Conservation (phyloP, 2,888 invertebrate genomes). For the Agrilus cyanescens region DNA sequence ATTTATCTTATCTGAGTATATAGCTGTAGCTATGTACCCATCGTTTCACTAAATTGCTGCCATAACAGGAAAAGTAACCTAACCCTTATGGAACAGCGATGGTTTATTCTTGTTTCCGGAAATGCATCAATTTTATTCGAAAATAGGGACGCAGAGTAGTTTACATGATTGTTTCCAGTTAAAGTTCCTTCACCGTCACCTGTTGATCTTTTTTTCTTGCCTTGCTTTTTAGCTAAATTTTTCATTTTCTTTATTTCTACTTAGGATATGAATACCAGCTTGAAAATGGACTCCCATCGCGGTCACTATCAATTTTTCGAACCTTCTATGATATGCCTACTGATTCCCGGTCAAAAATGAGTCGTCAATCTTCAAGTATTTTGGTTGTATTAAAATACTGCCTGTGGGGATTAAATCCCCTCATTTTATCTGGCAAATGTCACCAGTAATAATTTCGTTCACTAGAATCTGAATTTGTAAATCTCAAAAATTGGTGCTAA, state of each 20-base stretch:
- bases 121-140: slow-evolving; percentile 37
- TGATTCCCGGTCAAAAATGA: slow-evolving; percentile 98
- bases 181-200: slow-evolving; percentile 47
- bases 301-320: slow-evolving; percentile 98
- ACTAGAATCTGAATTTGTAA: slow-evolving; percentile 94
- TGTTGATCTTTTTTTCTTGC: slow-evolving; percentile 82
- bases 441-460: slow-evolving; percentile 95
- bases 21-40: slow-evolving; percentile 99
- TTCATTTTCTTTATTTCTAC: slow-evolving; percentile 87
- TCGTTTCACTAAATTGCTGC: slow-evolving; percentile 99
- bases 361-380: slow-evolving; percentile 98
- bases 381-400: slow-evolving; percentile 94
- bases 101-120: slow-evolving; percentile 46
- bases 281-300: slow-evolving; percentile 98
- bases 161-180: slow-evolving; percentile 45
- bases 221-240: slow-evolving; percentile 93
- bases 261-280: slow-evolving; percentile 98
- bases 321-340: slow-evolving; percentile 99
- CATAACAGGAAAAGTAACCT: slow-evolving; percentile 94
- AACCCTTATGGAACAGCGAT: slow-evolving; percentile 98
- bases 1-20: slow-evolving; percentile 99
- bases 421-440: slow-evolving; percentile 95
- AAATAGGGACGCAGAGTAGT: slow-evolving; percentile 34
- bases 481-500: slow-evolving; percentile 97
- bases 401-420: slow-evolving; percentile 98